Evolutionary conservation across 2,888 invertebrate genomes (phyloP).

Genomic region (Nephrocerus scutellatus): DNA sequence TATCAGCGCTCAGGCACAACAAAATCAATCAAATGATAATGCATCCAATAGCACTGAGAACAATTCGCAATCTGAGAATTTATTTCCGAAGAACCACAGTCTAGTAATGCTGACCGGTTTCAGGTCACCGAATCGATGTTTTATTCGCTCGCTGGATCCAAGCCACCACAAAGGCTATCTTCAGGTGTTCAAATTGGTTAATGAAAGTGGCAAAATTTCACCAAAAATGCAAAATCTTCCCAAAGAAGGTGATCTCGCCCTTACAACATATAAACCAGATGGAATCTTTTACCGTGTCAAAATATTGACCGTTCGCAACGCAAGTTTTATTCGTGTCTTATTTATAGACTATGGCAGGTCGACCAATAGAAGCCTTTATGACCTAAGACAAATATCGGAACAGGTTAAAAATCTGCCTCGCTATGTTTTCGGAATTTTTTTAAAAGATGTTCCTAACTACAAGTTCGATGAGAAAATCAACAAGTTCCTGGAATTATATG

Average conservation of each 20-base stretch:
- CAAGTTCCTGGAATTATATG: conserved; percentile 17
- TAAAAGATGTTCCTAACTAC: conserved; percentile 16
- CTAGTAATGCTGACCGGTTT: conserved; percentile 16
- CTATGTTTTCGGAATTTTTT: conserved; percentile 7
- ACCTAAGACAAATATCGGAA: conserved; percentile 20
- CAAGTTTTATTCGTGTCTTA: conserved; percentile 17
- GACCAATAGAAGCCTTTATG: conserved; percentile 15
- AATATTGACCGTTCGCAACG: conserved; percentile 12
- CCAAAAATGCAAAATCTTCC: conserved; percentile 15
- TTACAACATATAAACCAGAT: conserved; percentile 16
- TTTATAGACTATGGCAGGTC: conserved; percentile 22
- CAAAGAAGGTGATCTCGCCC: conserved; percentile 17
- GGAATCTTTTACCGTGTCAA: conserved; percentile 22
- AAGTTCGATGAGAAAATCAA: conserved; percentile 9
- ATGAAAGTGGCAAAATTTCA: conserved; percentile 17
- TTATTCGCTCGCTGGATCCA: conserved; percentile 16
- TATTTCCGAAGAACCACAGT: conserved; percentile 18
- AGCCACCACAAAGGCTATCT: conserved; percentile 15
- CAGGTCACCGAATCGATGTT: conserved; percentile 19
- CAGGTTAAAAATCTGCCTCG: conserved; percentile 19
- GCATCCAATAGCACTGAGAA: not conserved
- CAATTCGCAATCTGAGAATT: not conserved
- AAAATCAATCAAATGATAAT: too few relatives aligned
- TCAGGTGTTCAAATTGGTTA: conserved; percentile 12
- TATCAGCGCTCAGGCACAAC: too few relatives aligned